phyloP scores from a whole-genome alignment of 2,113 vertebrate genomes.

The Tauraco erythrolophus region DNA sequence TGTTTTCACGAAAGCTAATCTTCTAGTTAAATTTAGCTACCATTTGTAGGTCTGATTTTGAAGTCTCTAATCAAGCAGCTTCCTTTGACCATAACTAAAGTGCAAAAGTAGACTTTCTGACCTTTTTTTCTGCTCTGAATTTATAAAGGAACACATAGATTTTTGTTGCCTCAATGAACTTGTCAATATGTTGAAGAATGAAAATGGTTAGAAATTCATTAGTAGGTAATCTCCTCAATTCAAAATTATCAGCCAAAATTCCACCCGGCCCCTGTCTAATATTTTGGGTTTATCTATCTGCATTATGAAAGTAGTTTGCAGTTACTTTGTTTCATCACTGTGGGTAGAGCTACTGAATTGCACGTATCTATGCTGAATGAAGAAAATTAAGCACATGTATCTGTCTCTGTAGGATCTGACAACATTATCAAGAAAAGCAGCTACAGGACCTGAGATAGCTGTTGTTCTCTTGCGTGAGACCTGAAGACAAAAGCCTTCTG shows the following conservation, averaged over 20 bases:
- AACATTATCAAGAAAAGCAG: neutral
- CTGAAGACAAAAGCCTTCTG: neutral
- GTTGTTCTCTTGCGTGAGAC: neutral
- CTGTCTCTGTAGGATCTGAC: neutral
- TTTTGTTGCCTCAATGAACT: neutral
- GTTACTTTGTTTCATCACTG: neutral
- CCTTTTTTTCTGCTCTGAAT: neutral
- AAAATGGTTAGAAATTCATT: neutral
- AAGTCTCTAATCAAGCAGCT: conserved; percentile 4
- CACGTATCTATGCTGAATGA: fast-evolving
- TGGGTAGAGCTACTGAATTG: neutral
- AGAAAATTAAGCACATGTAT: neutral
- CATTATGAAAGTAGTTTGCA: neutral
- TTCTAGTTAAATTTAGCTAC: conserved; percentile 10
- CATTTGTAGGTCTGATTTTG: neutral
- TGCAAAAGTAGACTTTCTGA: neutral
- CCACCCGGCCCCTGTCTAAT: neutral
- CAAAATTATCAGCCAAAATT: neutral
- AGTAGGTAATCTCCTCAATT: fast-evolving
- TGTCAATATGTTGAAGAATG: neutral
- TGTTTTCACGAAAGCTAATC: neutral
- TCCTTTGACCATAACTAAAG: neutral
- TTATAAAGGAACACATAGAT: neutral
- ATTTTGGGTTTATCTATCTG: neutral
- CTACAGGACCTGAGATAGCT: neutral